Evolutionary conservation across 2,113 vertebrate genomes (phyloP).

Genomic region (Terrapene triunguis): DNA sequence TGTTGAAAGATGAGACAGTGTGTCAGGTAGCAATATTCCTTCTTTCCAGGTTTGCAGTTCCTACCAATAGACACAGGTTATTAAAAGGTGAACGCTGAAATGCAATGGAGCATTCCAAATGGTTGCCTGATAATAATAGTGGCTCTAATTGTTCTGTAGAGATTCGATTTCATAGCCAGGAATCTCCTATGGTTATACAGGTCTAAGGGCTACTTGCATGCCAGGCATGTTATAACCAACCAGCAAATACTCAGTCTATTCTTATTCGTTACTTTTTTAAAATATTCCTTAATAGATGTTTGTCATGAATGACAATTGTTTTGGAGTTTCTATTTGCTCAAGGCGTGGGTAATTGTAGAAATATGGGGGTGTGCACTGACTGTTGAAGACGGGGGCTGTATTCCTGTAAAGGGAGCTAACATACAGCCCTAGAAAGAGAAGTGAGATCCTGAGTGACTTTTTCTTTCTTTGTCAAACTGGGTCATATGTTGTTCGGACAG

Average conservation of each 20-base stretch:
- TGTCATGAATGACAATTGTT: not conserved
- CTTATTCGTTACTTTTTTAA: not conserved
- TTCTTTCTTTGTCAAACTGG: not conserved
- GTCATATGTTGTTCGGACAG: accelerated
- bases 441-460: not conserved
- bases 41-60: not conserved
- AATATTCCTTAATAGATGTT: accelerated
- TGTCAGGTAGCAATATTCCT: not conserved
- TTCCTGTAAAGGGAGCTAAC: not conserved
- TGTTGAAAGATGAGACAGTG: not conserved
- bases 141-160: not conserved
- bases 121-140: not conserved
- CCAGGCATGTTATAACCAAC: not conserved
- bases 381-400: not conserved
- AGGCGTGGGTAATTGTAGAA: not conserved
- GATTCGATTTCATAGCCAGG: not conserved
- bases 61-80: not conserved
- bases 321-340: not conserved
- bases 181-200: not conserved
- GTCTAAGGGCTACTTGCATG: not conserved
- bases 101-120: not conserved
- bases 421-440: not conserved
- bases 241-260: not conserved
- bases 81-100: not conserved
- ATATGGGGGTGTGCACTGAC: accelerated